Percentiles rank a stretch among this genome's conserved stretches.
These are phyloP conservation scores for Drosophila dives DNA, from an alignment of 2,888 invertebrate species.

Conservation along the genomic window DNA sequence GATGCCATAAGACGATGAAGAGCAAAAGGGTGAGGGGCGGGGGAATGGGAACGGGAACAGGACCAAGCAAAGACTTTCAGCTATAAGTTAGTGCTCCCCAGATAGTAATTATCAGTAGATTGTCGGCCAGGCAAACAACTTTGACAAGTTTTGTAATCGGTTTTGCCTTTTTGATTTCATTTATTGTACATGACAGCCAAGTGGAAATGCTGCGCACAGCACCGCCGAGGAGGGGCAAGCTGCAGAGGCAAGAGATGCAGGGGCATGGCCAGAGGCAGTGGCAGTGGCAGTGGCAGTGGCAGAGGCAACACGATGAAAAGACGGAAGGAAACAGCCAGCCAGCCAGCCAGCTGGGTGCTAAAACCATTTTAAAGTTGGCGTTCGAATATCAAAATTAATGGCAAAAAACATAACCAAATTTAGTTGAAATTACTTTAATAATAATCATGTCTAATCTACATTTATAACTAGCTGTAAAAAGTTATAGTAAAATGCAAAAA, in stretches of 20 bases:
- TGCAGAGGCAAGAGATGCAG: background rate
- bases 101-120: constrained; percentile 80
- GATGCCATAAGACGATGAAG: constrained; percentile 11
- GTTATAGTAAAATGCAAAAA: background rate
- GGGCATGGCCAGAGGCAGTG: background rate
- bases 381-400: constrained; percentile 30
- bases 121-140: constrained; percentile 68
- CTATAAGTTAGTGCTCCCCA: constrained; percentile 78
- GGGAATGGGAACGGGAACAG: constrained; percentile 3
- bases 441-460: constrained; percentile 6
- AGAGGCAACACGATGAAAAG: background rate
- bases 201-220: constrained; percentile 13
- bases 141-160: constrained; percentile 78
- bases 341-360: background rate
- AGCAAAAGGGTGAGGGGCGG: background rate
- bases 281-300: background rate
- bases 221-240: background rate
- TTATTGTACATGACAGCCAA: constrained; percentile 72
- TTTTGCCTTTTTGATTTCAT: constrained; percentile 75
- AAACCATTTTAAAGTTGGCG: constrained; percentile 41
- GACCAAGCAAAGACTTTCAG: constrained; percentile 23
- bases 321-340: background rate
- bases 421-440: constrained; percentile 4
- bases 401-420: constrained; percentile 10
- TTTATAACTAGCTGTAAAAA: background rate